phyloP scores from a whole-genome alignment of 2,888 invertebrate genomes.

The Latrodectus hesperus region DNA sequence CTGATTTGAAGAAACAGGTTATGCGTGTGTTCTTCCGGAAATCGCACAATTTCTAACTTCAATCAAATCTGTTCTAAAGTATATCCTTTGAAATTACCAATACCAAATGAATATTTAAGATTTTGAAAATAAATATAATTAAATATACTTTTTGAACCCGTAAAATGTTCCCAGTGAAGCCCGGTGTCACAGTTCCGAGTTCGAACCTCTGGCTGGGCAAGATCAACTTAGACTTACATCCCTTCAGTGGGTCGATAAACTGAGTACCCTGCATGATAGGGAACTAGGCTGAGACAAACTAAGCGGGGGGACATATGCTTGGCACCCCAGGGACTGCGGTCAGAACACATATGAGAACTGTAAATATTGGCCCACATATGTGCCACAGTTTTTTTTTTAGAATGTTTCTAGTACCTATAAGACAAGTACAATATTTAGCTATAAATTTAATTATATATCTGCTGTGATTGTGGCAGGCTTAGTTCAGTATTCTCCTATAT shows the following conservation, averaged over 20 bases:
- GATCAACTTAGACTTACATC: neutral
- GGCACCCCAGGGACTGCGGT: neutral
- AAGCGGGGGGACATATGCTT: neutral
- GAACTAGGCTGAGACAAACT: neutral
- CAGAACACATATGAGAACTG: neutral
- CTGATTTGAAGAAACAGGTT: no score
- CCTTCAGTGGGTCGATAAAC: neutral
- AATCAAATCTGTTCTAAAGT: no score
- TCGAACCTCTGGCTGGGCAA: neutral
- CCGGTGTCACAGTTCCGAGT: neutral
- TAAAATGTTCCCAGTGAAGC: neutral
- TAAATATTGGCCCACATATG: neutral
- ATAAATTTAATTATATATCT: no score
- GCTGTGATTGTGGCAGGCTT: no score
- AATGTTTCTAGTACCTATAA: neutral
- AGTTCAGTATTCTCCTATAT: no score
- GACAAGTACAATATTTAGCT: no score
- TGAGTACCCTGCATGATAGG: neutral
- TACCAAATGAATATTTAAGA: no score
- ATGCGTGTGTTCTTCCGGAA: no score
- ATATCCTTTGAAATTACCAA: no score
- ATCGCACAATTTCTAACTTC: no score
- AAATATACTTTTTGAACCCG: no score
- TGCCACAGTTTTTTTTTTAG: neutral
- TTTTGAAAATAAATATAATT: no score